Evolutionary conservation across 2,888 invertebrate species (phyloP).

Genomic region (Bruchidius siliquastri): DNA sequence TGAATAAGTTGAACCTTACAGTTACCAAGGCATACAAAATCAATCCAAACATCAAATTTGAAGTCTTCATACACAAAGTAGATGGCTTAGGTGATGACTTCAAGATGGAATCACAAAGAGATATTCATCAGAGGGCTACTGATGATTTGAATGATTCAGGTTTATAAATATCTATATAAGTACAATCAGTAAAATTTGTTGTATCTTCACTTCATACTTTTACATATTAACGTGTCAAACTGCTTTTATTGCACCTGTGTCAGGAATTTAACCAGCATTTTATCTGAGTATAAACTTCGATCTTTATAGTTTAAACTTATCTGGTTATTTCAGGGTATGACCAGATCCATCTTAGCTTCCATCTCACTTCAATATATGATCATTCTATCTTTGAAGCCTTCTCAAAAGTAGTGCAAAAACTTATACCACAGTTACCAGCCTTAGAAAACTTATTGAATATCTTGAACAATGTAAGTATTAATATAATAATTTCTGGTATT

Average conservation of each 20-base stretch:
- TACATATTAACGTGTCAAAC: too few relatives aligned
- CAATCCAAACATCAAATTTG: slow-evolving; percentile 94
- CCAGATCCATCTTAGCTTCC: slow-evolving; percentile 88
- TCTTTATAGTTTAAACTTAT: too few relatives aligned
- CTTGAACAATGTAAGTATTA: slow-evolving; percentile 32
- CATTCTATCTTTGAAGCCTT: slow-evolving; percentile 99
- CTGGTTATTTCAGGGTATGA: slow-evolving; percentile 60
- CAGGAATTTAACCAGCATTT: too few relatives aligned
- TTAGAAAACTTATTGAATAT: slow-evolving; percentile 96
- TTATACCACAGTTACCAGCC: slow-evolving; percentile 95
- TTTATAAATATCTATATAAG: slow-evolving; percentile 7
- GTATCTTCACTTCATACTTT: too few relatives aligned
- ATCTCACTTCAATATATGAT: slow-evolving; percentile 98
- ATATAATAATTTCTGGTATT: background rate
- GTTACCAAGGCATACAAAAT: slow-evolving; percentile 94
- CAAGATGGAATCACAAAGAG: slow-evolving; percentile 98
- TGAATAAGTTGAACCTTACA: slow-evolving; percentile 87
- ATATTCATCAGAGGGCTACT: slow-evolving; percentile 94
- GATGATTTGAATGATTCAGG: slow-evolving; percentile 91
- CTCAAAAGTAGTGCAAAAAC: slow-evolving; percentile 98
- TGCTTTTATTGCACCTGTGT: too few relatives aligned
- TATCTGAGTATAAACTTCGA: too few relatives aligned
- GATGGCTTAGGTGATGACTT: slow-evolving; percentile 98
- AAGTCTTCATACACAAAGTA: slow-evolving; percentile 98
- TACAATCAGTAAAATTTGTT: background rate